Evolutionary conservation across 2,113 vertebrate genomes (phyloP), one percentile per base, ranked within the genome.

Genomic region (cattle (Bos taurus)): DNA sequence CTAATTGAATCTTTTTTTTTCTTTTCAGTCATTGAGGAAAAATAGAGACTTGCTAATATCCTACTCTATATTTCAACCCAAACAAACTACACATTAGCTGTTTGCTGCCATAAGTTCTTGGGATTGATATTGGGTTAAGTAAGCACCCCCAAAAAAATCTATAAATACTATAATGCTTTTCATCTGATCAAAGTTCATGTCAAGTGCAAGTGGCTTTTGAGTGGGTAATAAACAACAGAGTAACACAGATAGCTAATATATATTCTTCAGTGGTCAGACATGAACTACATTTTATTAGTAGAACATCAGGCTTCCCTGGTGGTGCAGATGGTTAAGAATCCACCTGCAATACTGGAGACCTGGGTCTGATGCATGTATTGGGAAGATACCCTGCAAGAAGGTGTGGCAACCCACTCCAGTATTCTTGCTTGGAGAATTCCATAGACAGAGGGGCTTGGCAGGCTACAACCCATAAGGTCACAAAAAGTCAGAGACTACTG

Each of bases 101-200:
- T 30, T 59, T 40, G 33, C 30, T 46, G 13, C 50, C 5, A 6
- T 36, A 16, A 71, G 14, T 90, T 19, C 19, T 78, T 67, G 52
- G 12, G 19, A 7, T 25, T 80, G 28, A 78, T n/a, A 71, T 4
- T 78, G 40, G 40, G 13, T 36, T 16, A 59, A 16, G 13, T n/a
- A 80, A 90, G n/a, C 14, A 17, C 23, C 7, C 3, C 5, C 0
- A 0, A 0, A 46, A 5, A 90, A 59, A 59, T 33, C 6, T 62
- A 3, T 36, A 26, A 80, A 30, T 36, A 36, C 3, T 82, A 13
- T 77, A 57, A 23, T 33, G 54, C 2, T 57, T 30, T 33, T 23
- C 12, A 62, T 14, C 11, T 87, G 40, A 33, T 30, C 26, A 33
- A 87, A 62, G 28, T 30, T 87, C 57, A 48, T 62, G 46, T 62